Evolutionary conservation across 2,888 invertebrate genomes (phyloP).

Genomic region (Rhamphomyia laevipes): DNA sequence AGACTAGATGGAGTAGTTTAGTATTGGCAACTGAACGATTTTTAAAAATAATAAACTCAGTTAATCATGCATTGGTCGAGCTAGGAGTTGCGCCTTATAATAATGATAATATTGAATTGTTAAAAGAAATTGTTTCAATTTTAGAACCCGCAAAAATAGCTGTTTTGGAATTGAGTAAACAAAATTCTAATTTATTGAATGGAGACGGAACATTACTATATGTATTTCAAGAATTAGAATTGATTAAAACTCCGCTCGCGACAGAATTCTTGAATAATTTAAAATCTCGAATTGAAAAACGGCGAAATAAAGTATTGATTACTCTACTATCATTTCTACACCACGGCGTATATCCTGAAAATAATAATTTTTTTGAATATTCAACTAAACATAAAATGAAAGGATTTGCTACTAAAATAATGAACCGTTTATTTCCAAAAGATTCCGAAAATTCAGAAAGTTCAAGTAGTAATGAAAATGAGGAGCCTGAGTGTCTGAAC

Average conservation of each 20-base stretch:
- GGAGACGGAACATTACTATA: not conserved
- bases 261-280: not conserved
- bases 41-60: not conserved
- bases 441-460: no score
- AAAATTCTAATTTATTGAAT: not conserved
- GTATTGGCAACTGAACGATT: not conserved
- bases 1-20: not conserved
- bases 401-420: no score
- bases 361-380: no score
- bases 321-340: no score
- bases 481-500: no score
- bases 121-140: not conserved
- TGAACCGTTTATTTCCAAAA: no score
- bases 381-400: no score
- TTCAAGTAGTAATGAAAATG: no score
- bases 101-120: not conserved
- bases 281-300: not conserved
- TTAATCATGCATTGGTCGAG: not conserved
- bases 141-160: not conserved
- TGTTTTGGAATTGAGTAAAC: not conserved
- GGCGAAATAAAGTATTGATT: no score
- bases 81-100: not conserved
- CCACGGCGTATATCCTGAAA: no score
- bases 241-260: not conserved
- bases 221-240: not conserved